A percentile compares a stretch with the other conserved stretches of the same genome.
These are phyloP conservation scores for Porites lutea DNA, from an alignment of 64 coral and sea anemone species.

Conservation along the genomic window DNA sequence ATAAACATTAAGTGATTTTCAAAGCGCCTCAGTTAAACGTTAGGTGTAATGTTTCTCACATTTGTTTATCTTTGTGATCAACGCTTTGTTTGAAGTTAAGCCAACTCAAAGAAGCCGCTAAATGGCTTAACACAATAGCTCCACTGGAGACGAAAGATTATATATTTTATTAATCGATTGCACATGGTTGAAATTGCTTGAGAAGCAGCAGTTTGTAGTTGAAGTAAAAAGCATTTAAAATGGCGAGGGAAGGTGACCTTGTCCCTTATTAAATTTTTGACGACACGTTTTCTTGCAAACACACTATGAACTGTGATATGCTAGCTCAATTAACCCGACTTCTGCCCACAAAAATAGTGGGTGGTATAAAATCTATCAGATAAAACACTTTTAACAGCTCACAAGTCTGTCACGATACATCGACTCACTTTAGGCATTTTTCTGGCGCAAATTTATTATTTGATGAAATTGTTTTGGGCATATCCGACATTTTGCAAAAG, in stretches of 20 bases:
- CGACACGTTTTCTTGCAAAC: not conserved
- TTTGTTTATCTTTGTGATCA: slow-evolving; percentile 74
- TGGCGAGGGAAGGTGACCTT: not conserved
- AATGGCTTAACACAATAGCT: slow-evolving; percentile 62
- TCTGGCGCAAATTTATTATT: not conserved
- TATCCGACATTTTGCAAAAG: too few species aligned
- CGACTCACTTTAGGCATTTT: not conserved
- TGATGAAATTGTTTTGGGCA: too few species aligned
- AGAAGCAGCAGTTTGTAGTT: not conserved
- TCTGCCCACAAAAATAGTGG: not conserved
- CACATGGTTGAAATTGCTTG: not conserved
- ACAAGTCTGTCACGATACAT: not conserved
- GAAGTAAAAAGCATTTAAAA: not conserved
- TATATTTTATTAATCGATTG: slow-evolving; percentile 60
- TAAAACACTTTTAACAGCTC: slow-evolving; percentile 9
- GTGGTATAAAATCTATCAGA: not conserved
- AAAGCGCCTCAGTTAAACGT: not conserved
- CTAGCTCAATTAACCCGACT: slow-evolving; percentile 10
- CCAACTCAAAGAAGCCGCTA: slow-evolving; percentile 78
- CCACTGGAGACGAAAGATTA: slow-evolving; percentile 31
- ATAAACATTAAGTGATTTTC: slow-evolving; percentile 71
- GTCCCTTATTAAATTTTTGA: not conserved
- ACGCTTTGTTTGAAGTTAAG: slow-evolving; percentile 59
- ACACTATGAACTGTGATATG: slow-evolving; percentile 4
- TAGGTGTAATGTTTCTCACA: slow-evolving; percentile 46